Conservation (phyloP, 2,797 vertebrate genomes). For the Phalanger gymnotis region DNA sequence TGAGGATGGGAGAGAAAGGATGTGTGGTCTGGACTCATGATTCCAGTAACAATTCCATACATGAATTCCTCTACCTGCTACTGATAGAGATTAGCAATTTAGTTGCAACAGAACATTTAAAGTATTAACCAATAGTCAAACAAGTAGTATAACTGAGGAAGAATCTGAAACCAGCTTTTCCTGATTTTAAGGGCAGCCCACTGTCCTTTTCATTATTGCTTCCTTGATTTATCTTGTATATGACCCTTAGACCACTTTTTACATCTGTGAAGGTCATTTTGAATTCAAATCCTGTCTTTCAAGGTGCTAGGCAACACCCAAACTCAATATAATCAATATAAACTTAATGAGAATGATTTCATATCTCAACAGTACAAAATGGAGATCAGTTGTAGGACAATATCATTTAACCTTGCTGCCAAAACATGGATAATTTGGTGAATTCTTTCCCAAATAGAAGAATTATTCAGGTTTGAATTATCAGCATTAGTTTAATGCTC, state of each 20-base stretch:
- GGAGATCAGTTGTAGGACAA: not conserved
- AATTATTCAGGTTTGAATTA: not conserved
- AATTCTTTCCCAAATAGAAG: not conserved
- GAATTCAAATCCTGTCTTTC: not conserved
- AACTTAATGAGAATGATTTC: not conserved
- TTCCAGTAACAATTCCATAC: too few relatives aligned
- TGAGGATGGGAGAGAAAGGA: too few relatives aligned
- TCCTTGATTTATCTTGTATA: too few relatives aligned
- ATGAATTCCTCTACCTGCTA: too few relatives aligned
- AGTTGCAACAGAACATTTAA: too few relatives aligned
- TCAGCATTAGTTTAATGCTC: not conserved
- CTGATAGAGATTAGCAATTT: too few relatives aligned
- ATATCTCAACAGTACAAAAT: conserved; percentile 5
- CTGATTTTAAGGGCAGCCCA: too few relatives aligned
- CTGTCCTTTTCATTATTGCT: too few relatives aligned
- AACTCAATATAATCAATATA: not conserved
- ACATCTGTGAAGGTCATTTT: not conserved
- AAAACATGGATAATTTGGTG: conserved; percentile 3
- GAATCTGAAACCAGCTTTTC: too few relatives aligned
- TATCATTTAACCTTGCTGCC: conserved; percentile 3
- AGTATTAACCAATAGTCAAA: too few relatives aligned
- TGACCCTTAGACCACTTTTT: not conserved
- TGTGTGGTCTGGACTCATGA: too few relatives aligned
- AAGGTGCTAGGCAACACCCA: not conserved
- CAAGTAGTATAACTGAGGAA: too few relatives aligned